Evolutionary conservation across 2,797 vertebrate species (phyloP), one percentile per base, ranked within the genome.

Genomic region (Varecia variegata): DNA sequence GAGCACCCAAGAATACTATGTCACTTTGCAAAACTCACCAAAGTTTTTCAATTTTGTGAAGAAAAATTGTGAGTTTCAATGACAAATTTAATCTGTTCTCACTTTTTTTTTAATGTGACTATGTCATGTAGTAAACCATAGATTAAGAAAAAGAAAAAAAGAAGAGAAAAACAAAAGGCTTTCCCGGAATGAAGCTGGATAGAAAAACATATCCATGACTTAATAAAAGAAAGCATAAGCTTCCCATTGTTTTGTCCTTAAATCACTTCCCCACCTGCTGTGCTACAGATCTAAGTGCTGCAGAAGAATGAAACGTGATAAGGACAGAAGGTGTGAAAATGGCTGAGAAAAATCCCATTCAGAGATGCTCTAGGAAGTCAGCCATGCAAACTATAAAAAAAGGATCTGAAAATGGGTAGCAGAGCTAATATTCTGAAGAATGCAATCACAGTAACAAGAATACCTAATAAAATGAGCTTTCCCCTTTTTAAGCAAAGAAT

Each of bases 401-500:
- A 94, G 18, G 17, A 30, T 83, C 74, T 91, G 93, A 90, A 92
- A 91, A 56, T 87, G 25, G 62, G 68, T 38, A 82, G 79, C 71
- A 71, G 71, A 77, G 62, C 90, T 95, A 43, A 56, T 74, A 47
- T 89, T 81, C 81, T 70, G 43, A 93, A 80, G 65, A 84, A 89
- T 14, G 47, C 65, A 74, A 80, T 71, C 76, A 35, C 9, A n/a
- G 83, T 73, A 40, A 77, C 65, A 85, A 90, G 45, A 80, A 74
- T 58, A 84, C 38, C 88, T 95, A 87, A 93, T 84, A 82, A 84
- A 96, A 95, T 0, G 35, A 74, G 74, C 27, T 80, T 96, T 94
- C 70, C 47, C 82, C 38, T 95, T 67, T 94, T 82, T 87, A 80
- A 92, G 87, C 74, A 93, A 93, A 94, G 74, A 84, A 83, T 70